A percentile compares a stretch with the other conserved stretches of the same genome.
phyloP scores from a whole-genome alignment of 2,888 invertebrate species.

The Chaetoderma sp. region DNA sequence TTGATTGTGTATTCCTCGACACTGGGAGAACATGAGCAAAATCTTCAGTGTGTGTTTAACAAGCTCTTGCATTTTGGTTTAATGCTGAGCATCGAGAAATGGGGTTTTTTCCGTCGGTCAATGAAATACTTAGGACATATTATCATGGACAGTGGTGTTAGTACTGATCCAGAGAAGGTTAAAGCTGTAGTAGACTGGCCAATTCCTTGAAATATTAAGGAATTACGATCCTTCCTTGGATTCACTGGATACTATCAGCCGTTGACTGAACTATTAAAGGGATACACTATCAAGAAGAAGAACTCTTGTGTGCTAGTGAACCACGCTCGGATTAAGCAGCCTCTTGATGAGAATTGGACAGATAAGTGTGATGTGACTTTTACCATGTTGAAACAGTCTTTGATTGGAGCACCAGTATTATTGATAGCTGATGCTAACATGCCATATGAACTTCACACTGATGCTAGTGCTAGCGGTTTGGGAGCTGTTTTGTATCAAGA shows the following conservation, averaged over 20 bases:
- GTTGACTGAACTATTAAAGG: not conserved
- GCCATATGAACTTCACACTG: conserved; percentile 2
- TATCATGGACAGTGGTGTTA: not conserved
- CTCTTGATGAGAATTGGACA: not conserved
- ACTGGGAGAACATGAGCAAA: not conserved
- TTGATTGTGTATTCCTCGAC: conserved; percentile 8
- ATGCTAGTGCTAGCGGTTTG: not conserved
- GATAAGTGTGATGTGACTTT: not conserved
- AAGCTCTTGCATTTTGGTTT: not conserved
- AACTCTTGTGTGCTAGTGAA: not conserved
- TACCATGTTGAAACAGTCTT: not conserved
- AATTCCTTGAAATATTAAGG: not conserved
- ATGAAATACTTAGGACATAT: conserved; percentile 10
- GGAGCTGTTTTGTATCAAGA: not conserved
- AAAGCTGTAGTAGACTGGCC: conserved; percentile 5
- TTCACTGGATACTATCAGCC: not conserved
- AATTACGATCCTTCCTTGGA: not conserved
- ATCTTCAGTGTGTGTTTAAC: conserved; percentile 2
- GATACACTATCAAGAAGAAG: not conserved
- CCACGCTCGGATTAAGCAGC: not conserved
- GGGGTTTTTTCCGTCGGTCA: not conserved
- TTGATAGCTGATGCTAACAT: not conserved
- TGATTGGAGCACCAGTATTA: not conserved
- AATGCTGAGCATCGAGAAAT: not conserved
- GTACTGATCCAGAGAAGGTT: not conserved